A percentile compares a stretch with the other conserved stretches of the same genome.
Evolutionary conservation across 2,888 invertebrate species (phyloP).

Genomic region (Choristoneura rosaceana): DNA sequence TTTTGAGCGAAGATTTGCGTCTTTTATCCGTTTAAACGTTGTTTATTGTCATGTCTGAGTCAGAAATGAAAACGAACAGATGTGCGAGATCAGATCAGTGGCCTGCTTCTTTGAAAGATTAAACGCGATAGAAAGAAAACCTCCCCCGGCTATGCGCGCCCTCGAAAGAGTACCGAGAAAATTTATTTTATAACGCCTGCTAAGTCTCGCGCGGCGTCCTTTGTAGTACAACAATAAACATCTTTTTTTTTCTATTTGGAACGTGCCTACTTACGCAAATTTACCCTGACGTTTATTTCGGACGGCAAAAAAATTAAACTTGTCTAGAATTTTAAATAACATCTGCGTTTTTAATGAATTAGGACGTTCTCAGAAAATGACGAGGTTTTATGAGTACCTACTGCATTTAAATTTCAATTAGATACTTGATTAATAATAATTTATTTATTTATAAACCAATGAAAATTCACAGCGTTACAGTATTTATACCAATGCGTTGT

Average conservation of each 20-base stretch:
- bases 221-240: constrained; percentile 68
- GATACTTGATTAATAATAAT: too few species aligned
- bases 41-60: constrained; percentile 30
- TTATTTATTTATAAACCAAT: too few species aligned
- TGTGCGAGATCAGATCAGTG: constrained; percentile 58
- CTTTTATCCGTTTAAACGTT: constrained; percentile 26
- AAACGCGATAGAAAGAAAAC: constrained; percentile 63
- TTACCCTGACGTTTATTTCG: constrained; percentile 6
- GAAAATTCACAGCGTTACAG: too few species aligned
- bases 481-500: too few species aligned
- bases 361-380: too few species aligned
- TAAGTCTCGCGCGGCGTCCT: constrained; percentile 56
- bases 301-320: constrained; percentile 3
- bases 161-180: constrained; percentile 60
- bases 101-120: constrained; percentile 59
- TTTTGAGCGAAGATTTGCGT: not conserved
- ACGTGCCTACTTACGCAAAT: constrained; percentile 47
- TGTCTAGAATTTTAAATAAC: not conserved
- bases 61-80: constrained; percentile 55
- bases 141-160: constrained; percentile 57
- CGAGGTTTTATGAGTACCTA: too few species aligned
- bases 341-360: not conserved
- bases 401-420: too few species aligned
- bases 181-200: constrained; percentile 69
- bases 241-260: constrained; percentile 57